phyloP scores from a whole-genome alignment of 2,888 invertebrate species.

The Drosophila rellima region DNA sequence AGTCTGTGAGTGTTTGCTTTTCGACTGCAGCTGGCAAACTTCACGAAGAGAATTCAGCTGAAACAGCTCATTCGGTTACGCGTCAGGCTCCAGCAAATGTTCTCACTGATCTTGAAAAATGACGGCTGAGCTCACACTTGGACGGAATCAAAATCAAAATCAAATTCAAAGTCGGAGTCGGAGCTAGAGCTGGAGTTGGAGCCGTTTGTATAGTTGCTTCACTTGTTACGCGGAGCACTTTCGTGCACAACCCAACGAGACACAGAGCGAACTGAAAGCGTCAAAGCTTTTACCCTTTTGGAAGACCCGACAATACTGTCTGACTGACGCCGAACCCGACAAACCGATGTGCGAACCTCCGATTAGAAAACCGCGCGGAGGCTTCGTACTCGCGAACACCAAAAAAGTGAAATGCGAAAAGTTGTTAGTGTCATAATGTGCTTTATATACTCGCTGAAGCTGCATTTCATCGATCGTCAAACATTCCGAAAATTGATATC shows the following conservation, averaged over 20 bases:
- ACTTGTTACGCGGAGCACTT: constrained; percentile 21
- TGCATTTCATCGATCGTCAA: constrained; percentile 25
- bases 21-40: constrained; percentile 13
- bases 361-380: constrained; percentile 31
- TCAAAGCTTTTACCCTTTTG: constrained; percentile 51
- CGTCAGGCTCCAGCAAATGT: constrained; percentile 15
- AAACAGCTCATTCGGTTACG: constrained; percentile 32
- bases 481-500: constrained; percentile 17
- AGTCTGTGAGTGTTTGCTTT: not conserved
- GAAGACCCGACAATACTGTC: constrained; percentile 29
- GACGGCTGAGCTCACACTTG: constrained; percentile 20
- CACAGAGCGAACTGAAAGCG: constrained; percentile 50
- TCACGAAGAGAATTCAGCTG: constrained; percentile 13
- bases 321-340: constrained; percentile 31
- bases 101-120: constrained; percentile 36
- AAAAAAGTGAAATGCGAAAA: constrained; percentile 64
- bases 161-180: not conserved
- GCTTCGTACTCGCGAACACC: constrained; percentile 43
- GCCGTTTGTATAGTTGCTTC: constrained; percentile 5
- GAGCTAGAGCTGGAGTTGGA: not conserved
- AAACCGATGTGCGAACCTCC: constrained; percentile 34
- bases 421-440: constrained; percentile 61
- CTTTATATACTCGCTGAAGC: constrained; percentile 53
- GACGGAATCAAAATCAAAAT: constrained; percentile 20
- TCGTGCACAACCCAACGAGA: constrained; percentile 46